phyloP scores from a whole-genome alignment of 2,113 vertebrate genomes.

The Salvelinus fontinalis region DNA sequence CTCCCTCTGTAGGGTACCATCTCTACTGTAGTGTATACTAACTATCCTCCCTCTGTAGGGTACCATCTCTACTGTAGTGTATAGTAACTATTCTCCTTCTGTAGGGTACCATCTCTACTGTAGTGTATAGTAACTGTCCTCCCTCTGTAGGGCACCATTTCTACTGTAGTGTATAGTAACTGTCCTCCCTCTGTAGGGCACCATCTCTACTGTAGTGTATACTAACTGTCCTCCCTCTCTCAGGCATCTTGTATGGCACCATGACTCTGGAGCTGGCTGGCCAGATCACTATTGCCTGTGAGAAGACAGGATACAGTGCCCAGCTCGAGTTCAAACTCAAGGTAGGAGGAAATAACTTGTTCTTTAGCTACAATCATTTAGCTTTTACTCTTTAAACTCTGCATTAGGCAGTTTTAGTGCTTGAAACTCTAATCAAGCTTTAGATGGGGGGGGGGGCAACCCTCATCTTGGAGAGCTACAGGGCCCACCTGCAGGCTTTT shows the following conservation, averaged over 20 bases:
- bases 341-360: slow-evolving; percentile 66
- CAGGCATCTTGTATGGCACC: slow-evolving; percentile 96
- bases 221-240: not conserved
- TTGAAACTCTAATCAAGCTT: no score
- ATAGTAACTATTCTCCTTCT: no score
- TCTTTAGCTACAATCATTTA: not conserved
- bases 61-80: no score
- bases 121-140: not conserved
- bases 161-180: not conserved
- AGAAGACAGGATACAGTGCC: slow-evolving; percentile 96
- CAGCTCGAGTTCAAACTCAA: slow-evolving; percentile 97
- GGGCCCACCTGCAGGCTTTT: no score
- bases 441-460: no score
- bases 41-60: no score
- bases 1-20: no score
- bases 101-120: no score
- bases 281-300: slow-evolving; percentile 88
- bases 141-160: not conserved
- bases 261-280: slow-evolving; percentile 97
- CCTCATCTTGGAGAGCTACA: no score
- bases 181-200: not conserved
- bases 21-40: no score
- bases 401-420: no score
- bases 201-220: not conserved
- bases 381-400: not conserved